Evolutionary conservation across 2,797 vertebrate genomes (phyloP).

Genomic region (Spinibarbus caldwelli): DNA sequence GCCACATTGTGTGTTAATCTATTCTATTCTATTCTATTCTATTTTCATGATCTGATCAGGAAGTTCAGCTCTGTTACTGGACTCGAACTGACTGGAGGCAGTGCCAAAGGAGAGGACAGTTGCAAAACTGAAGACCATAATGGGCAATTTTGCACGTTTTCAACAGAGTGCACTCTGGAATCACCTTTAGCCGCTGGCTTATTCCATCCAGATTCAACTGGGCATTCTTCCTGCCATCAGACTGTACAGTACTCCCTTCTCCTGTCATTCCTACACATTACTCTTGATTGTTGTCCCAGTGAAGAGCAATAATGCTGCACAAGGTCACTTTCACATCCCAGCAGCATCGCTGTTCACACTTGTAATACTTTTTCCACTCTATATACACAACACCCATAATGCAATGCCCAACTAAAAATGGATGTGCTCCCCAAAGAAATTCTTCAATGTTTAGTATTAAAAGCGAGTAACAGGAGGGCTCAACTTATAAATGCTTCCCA

Average conservation of each 20-base stretch:
- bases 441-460: slow-evolving; percentile 73
- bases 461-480: slow-evolving; percentile 70
- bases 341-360: background rate
- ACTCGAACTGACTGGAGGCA: background rate
- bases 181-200: slow-evolving; percentile 6
- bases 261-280: background rate
- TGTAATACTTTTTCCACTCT: slow-evolving; percentile 19
- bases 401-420: slow-evolving; percentile 3
- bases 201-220: slow-evolving; percentile 13
- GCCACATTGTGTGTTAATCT: background rate
- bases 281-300: slow-evolving; percentile 24
- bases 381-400: slow-evolving; percentile 13
- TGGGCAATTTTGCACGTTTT: slow-evolving; percentile 8
- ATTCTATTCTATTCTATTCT: background rate
- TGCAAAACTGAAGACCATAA: background rate
- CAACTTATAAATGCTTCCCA: slow-evolving; percentile 73
- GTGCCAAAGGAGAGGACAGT: background rate
- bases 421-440: slow-evolving; percentile 61
- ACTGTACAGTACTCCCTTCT: background rate
- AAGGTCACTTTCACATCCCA: slow-evolving; percentile 12
- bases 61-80: background rate
- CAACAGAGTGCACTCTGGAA: slow-evolving; percentile 10
- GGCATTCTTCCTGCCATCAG: background rate
- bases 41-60: background rate
- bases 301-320: background rate